phyloP scores from a whole-genome alignment of 2,113 vertebrate species.

The Cryptotis parvus region DNA sequence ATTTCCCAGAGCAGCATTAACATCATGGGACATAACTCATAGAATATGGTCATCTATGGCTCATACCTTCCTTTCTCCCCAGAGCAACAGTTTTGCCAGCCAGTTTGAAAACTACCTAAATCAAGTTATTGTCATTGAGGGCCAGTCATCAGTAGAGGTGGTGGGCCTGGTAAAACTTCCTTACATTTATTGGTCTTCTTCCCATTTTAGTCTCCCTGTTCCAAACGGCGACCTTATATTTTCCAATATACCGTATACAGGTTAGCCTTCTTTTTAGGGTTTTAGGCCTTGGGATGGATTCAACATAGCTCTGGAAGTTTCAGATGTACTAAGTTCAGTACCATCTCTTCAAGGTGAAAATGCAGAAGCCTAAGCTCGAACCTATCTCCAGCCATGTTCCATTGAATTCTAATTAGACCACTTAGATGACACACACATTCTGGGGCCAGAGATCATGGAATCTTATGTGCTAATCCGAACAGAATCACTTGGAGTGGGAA shows the following conservation, averaged over 20 bases:
- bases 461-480: not conserved
- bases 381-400: not conserved
- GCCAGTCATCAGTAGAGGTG: not conserved
- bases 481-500: not conserved
- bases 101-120: slow-evolving; percentile 27
- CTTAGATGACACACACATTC: no score
- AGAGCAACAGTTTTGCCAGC: not conserved
- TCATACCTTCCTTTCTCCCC: not conserved
- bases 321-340: not conserved
- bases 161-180: not conserved
- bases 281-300: not conserved
- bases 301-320: not conserved
- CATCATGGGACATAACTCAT: not conserved
- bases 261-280: not conserved
- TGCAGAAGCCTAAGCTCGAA: not conserved
- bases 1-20: not conserved
- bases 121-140: slow-evolving; percentile 24
- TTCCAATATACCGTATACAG: not conserved
- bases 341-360: not conserved
- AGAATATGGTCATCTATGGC: not conserved
- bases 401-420: not conserved
- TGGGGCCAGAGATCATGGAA: not conserved
- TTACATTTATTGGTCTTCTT: not conserved
- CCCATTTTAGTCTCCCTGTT: not conserved
- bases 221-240: not conserved